phyloP scores from a whole-genome alignment of 2,888 invertebrate genomes.

The Lingula anatina region DNA sequence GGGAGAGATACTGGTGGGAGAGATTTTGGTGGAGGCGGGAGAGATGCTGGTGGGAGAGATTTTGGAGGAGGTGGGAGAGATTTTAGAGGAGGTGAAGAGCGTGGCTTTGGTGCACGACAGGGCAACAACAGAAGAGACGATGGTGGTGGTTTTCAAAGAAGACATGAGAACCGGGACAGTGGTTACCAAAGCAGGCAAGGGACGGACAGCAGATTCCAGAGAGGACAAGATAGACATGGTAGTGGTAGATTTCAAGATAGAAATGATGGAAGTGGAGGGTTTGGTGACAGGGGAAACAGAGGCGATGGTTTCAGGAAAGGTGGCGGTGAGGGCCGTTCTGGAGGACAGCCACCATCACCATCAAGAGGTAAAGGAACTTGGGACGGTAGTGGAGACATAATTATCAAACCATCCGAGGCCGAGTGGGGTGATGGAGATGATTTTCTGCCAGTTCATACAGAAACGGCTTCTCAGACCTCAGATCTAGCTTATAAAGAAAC shows the following conservation, averaged over 20 bases:
- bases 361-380: neutral
- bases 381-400: neutral
- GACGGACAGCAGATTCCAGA: no score
- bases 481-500: neutral
- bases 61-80: conserved; percentile 8
- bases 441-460: neutral
- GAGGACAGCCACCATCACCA: neutral
- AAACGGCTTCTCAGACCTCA: neutral
- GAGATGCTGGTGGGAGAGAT: conserved; percentile 9
- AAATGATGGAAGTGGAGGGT: conserved; percentile 3
- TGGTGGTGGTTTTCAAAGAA: neutral
- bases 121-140: conserved; percentile 3
- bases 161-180: no score
- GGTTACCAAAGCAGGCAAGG: no score
- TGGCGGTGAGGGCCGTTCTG: neutral
- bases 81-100: conserved; percentile 4
- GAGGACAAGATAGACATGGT: conserved; percentile 3
- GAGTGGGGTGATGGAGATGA: neutral
- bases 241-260: neutral
- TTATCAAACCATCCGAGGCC: neutral
- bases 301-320: neutral
- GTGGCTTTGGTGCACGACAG: conserved; percentile 5
- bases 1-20: conserved; percentile 1
- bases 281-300: conserved; percentile 5
- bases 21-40: neutral